phyloP scores from a whole-genome alignment of 2,113 vertebrate genomes.

The Xerus inauris region DNA sequence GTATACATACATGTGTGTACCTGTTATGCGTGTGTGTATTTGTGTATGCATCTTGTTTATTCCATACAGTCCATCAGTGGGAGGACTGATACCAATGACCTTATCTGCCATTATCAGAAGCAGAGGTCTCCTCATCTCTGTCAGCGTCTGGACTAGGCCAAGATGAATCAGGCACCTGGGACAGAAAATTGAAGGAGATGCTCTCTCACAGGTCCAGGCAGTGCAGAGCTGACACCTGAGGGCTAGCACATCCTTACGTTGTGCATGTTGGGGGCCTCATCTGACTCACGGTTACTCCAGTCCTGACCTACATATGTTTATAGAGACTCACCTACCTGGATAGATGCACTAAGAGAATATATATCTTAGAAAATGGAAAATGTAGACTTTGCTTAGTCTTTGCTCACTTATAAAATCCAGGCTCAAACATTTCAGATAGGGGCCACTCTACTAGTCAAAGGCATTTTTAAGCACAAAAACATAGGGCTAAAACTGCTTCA shows the following conservation, averaged over 20 bases:
- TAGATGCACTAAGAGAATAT: not conserved
- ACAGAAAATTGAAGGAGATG: not conserved
- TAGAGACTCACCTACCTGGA: not conserved
- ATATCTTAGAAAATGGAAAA: not conserved
- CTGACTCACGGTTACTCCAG: not conserved
- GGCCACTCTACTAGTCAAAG: too few species aligned
- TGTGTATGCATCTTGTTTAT: not conserved
- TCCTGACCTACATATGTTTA: not conserved
- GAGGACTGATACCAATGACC: not conserved
- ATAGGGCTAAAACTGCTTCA: not conserved
- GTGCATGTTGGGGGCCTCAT: fast-evolving
- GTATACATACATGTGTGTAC: fast-evolving
- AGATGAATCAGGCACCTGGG: not conserved
- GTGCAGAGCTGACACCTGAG: not conserved
- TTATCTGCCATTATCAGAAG: not conserved
- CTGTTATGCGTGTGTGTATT: not conserved
- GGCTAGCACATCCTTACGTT: fast-evolving
- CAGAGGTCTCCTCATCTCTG: not conserved
- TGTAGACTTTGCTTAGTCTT: not conserved
- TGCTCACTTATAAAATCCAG: not conserved
- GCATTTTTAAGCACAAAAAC: not conserved
- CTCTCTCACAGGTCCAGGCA: not conserved
- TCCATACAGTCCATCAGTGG: not conserved
- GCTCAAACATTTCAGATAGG: not conserved
- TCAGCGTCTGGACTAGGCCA: not conserved